Conservation (phyloP, 2,888 invertebrate species). For the Phlogophora meticulosa region DNA sequence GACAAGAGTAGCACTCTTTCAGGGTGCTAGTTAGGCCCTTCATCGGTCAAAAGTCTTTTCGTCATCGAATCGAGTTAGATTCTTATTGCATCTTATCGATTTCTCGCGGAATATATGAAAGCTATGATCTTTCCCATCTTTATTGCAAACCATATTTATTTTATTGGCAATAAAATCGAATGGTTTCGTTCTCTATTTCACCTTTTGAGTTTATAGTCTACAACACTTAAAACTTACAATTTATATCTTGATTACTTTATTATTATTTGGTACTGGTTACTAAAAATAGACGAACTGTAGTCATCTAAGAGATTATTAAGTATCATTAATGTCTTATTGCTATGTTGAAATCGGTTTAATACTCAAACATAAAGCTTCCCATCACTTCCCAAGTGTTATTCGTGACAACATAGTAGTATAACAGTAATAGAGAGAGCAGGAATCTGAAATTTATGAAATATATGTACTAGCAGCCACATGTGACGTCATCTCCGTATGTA, state of each 20-base stretch:
- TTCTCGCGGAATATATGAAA: constrained; percentile 32
- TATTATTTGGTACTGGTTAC: neutral
- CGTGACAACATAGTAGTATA: too few species aligned
- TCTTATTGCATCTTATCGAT: constrained; percentile 9
- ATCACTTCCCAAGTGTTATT: neutral
- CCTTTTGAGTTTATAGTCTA: neutral
- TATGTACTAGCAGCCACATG: too few species aligned
- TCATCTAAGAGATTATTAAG: constrained; percentile 10
- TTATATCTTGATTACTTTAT: constrained; percentile 1
- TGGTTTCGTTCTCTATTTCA: constrained; percentile 19
- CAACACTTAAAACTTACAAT: constrained; percentile 3
- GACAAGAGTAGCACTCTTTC: too few species aligned
- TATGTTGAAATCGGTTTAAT: neutral
- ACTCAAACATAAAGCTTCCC: neutral
- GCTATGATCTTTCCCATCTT: constrained; percentile 11
- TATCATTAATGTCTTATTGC: neutral
- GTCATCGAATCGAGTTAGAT: neutral
- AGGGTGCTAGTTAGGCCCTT: too few species aligned
- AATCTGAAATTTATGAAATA: too few species aligned
- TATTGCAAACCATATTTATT: constrained; percentile 13
- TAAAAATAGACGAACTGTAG: constrained; percentile 6
- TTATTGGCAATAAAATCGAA: constrained; percentile 15
- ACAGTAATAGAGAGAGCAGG: too few species aligned
- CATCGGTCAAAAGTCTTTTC: too few species aligned
- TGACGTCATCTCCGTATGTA: too few species aligned